Conservation (phyloP, 2,113 vertebrate species). For the Cephalopholis sonnerati region DNA sequence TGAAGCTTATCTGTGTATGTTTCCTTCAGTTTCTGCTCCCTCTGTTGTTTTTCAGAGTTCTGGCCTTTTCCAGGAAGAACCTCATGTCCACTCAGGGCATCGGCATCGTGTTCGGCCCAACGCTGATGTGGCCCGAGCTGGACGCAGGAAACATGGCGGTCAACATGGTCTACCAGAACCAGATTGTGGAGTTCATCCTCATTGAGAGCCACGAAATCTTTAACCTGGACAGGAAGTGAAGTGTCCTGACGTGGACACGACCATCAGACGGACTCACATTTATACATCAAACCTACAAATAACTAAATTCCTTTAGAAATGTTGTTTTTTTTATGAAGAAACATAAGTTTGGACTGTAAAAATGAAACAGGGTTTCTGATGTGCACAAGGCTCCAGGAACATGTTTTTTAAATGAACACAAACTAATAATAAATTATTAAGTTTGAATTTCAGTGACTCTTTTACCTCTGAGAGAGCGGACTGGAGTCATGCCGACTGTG, state of each 20-base stretch:
- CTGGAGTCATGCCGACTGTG: too few species aligned
- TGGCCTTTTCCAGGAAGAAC: constrained; percentile 89
- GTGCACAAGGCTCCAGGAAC: too few species aligned
- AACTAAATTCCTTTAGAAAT: not conserved
- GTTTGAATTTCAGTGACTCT: too few species aligned
- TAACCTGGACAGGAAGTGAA: constrained; percentile 72
- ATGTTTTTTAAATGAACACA: too few species aligned
- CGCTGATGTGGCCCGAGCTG: constrained; percentile 92
- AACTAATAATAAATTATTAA: too few species aligned
- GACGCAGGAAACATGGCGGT: constrained; percentile 93
- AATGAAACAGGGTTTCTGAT: not conserved
- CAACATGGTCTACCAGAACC: constrained; percentile 97
- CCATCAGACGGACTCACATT: constrained; percentile 11
- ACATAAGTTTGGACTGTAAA: not conserved
- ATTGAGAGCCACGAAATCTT: constrained; percentile 90
- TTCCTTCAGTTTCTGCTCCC: not conserved
- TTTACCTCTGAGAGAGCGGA: too few species aligned
- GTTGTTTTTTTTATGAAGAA: too few species aligned
- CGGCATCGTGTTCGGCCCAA: constrained; percentile 96
- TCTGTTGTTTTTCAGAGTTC: constrained; percentile 86
- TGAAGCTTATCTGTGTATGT: not conserved
- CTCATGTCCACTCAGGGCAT: constrained; percentile 96
- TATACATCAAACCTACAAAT: not conserved
- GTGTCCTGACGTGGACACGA: not conserved
- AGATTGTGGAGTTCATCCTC: constrained; percentile 94